These are phyloP conservation scores for Ammodytes dubius DNA, from an alignment of 2,113 vertebrate genomes.

Conservation along the genomic window DNA sequence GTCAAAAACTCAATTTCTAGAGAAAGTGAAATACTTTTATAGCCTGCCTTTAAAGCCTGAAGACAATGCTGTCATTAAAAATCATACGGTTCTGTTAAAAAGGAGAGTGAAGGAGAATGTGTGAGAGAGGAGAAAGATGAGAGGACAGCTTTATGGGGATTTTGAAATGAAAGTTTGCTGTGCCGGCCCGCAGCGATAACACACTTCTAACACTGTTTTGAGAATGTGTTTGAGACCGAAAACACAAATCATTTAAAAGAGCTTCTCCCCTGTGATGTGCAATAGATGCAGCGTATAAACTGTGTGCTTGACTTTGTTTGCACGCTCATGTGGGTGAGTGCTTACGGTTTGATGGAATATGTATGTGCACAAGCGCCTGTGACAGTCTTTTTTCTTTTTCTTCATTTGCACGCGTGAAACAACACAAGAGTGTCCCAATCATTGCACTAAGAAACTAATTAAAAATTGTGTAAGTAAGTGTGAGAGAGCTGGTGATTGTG, in stretches of 20 bases:
- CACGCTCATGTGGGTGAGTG: constrained; percentile 38
- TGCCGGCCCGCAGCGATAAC: constrained; percentile 47
- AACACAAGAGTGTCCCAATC: constrained; percentile 17
- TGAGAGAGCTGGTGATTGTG: constrained; percentile 57
- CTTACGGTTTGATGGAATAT: constrained; percentile 50
- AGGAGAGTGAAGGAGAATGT: constrained; percentile 15
- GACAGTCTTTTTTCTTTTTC: not conserved
- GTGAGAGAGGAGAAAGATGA: constrained; percentile 30
- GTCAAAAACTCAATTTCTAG: constrained; percentile 29
- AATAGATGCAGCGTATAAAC: constrained; percentile 44
- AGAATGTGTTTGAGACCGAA: constrained; percentile 48
- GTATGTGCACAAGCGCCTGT: constrained; percentile 23
- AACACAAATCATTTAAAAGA: constrained; percentile 62
- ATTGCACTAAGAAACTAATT: constrained; percentile 59
- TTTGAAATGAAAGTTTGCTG: constrained; percentile 58
- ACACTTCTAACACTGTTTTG: constrained; percentile 52
- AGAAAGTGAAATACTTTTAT: constrained; percentile 31
- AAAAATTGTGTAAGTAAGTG: constrained; percentile 65
- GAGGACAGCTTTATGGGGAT: constrained; percentile 54
- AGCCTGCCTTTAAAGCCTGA: constrained; percentile 30
- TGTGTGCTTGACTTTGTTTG: constrained; percentile 42
- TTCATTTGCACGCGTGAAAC: not conserved
- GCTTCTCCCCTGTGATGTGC: constrained; percentile 47
- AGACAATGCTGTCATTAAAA: constrained; percentile 60
- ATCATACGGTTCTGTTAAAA: constrained; percentile 32